Conservation (phyloP, 1,140 invertebrate species). For the Wasmannia auropunctata region DNA sequence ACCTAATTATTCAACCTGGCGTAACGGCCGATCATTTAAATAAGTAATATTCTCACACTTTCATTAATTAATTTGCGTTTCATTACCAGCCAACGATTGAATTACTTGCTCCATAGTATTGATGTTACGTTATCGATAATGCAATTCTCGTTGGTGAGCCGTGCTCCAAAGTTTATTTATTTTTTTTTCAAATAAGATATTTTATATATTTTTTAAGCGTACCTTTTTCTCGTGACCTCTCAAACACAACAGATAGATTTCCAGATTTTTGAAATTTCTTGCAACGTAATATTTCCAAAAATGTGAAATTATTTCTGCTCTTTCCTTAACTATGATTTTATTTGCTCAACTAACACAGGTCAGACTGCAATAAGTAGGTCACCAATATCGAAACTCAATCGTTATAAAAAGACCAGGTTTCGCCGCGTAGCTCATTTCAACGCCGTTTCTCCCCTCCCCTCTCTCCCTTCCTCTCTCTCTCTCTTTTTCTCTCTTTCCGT, state of each 20-base stretch:
- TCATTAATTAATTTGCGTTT: conserved; percentile 50
- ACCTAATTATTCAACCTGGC: conserved; percentile 12
- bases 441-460: too few relatives aligned
- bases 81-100: neutral
- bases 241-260: neutral
- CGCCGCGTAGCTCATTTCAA: neutral
- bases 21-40: conserved; percentile 25
- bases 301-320: neutral
- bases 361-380: neutral
- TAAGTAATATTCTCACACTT: conserved; percentile 55
- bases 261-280: neutral
- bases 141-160: neutral
- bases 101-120: neutral
- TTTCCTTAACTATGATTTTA: neutral
- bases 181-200: neutral
- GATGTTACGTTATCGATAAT: conserved; percentile 14
- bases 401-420: neutral
- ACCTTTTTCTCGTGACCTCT: neutral
- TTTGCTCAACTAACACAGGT: neutral
- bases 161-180: neutral
- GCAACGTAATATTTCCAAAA: neutral
- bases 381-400: neutral
- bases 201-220: neutral
- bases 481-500: neutral
- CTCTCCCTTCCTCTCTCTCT: neutral